Evolutionary conservation across 2,888 invertebrate species (phyloP).

Genomic region (Drosophila paracracens): DNA sequence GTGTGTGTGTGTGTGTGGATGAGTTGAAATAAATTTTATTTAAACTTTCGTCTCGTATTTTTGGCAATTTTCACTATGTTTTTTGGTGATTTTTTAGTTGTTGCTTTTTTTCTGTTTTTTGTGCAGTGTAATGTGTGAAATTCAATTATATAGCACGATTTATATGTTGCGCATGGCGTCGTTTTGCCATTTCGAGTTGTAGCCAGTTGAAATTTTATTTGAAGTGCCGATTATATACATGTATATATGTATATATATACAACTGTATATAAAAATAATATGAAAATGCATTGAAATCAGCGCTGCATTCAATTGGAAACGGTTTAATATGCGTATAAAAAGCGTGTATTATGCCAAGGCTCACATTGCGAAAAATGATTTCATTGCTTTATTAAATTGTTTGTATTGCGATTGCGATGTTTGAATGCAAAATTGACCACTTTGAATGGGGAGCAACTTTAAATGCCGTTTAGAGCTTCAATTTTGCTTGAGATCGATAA

Average conservation of each 20-base stretch:
- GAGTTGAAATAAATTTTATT: slow-evolving; percentile 77
- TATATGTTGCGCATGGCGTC: slow-evolving; percentile 70
- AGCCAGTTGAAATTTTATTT: slow-evolving; percentile 47
- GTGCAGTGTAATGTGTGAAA: slow-evolving; percentile 73
- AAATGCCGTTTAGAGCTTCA: slow-evolving; percentile 7
- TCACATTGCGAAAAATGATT: slow-evolving; percentile 37
- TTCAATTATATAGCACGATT: slow-evolving; percentile 75
- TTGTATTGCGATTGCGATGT: not conserved
- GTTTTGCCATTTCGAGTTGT: slow-evolving; percentile 51
- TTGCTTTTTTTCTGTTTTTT: slow-evolving; percentile 28
- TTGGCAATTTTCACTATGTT: slow-evolving; percentile 42
- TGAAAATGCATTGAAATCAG: slow-evolving; percentile 67
- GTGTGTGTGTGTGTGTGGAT: slow-evolving; percentile 3
- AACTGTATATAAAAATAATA: slow-evolving; percentile 47
- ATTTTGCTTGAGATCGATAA: not conserved
- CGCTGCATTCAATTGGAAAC: slow-evolving; percentile 72
- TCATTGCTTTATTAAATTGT: slow-evolving; percentile 4
- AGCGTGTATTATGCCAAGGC: slow-evolving; percentile 57
- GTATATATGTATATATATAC: slow-evolving; percentile 1
- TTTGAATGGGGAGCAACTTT: slow-evolving; percentile 6
- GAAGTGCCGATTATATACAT: slow-evolving; percentile 33
- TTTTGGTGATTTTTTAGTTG: slow-evolving; percentile 1
- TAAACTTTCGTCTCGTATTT: slow-evolving; percentile 74
- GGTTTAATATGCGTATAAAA: slow-evolving; percentile 75
- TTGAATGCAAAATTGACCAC: not conserved